Evolutionary conservation across 92 coral and sea anemone species (phyloP).

Genomic region (Pocillopora meandrina): DNA sequence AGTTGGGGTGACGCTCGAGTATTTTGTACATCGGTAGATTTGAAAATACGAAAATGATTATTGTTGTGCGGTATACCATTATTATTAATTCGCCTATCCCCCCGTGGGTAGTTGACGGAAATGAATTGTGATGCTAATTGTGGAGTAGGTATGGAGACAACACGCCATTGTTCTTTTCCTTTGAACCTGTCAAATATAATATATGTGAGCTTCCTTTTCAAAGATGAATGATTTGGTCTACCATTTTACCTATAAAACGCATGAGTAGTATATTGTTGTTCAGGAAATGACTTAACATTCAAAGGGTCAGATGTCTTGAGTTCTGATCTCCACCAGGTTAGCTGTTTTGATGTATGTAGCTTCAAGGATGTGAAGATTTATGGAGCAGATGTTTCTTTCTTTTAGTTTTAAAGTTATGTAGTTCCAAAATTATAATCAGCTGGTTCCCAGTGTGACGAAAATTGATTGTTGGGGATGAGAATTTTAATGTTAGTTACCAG

Average conservation of each 20-base stretch:
- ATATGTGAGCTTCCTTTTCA: not conserved
- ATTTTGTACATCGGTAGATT: not conserved
- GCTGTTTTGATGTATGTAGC: not conserved
- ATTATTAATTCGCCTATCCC: not conserved
- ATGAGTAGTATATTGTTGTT: too few species aligned
- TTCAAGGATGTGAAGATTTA: not conserved
- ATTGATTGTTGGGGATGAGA: too few species aligned
- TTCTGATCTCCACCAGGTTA: too few species aligned
- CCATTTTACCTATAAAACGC: too few species aligned
- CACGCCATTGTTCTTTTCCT: conserved; percentile 7
- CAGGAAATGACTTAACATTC: too few species aligned
- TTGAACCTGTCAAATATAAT: not conserved
- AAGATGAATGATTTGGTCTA: not conserved
- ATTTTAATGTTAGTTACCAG: too few species aligned
- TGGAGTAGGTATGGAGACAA: not conserved
- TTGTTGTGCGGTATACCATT: not conserved
- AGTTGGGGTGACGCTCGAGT: not conserved
- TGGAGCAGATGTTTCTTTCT: not conserved
- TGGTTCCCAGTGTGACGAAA: not conserved
- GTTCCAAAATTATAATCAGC: not conserved
- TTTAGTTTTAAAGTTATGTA: not conserved
- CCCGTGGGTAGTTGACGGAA: conserved; percentile 7
- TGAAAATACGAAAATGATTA: not conserved
- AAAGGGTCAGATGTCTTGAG: too few species aligned
- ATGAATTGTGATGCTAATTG: conserved; percentile 19